Evolutionary conservation across 1,140 invertebrate genomes (phyloP).

Genomic region (Holcopasites calliopsidis): DNA sequence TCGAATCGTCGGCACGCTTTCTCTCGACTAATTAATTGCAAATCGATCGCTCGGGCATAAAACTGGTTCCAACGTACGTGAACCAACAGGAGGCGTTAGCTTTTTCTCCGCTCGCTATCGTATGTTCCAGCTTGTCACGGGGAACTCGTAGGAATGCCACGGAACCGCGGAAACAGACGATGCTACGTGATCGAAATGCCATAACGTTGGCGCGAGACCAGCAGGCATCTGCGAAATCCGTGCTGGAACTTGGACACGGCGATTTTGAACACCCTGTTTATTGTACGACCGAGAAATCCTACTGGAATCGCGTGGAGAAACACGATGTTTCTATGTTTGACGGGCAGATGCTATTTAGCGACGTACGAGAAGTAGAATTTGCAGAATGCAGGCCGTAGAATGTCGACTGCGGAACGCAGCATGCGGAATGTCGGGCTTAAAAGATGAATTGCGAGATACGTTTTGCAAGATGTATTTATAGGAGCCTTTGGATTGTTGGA

Average conservation of each 20-base stretch:
- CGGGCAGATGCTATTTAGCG: not conserved
- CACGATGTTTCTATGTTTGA: not conserved
- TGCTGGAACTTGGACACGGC: slow-evolving; percentile 5
- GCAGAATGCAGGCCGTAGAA: not conserved
- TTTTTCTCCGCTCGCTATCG: not conserved
- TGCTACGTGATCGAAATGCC: slow-evolving; percentile 43
- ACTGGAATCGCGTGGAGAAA: not conserved
- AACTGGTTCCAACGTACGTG: not conserved
- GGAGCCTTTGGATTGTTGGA: too few species aligned
- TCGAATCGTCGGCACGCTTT: too few species aligned
- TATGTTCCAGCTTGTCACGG: not conserved
- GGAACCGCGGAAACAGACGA: slow-evolving; percentile 4
- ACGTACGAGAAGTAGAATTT: not conserved
- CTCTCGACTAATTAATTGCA: not conserved
- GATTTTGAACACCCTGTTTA: not conserved
- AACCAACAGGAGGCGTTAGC: not conserved
- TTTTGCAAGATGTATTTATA: not conserved
- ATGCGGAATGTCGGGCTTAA: not conserved
- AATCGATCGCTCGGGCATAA: not conserved
- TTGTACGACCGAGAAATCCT: not conserved
- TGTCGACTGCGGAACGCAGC: not conserved
- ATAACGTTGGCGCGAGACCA: not conserved
- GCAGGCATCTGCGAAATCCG: slow-evolving; percentile 10
- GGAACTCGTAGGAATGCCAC: slow-evolving; percentile 8
- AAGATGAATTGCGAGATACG: slow-evolving; percentile 4